Evolutionary conservation across 2,113 vertebrate genomes (phyloP).

Genomic region (Kryptolebias marmoratus): DNA sequence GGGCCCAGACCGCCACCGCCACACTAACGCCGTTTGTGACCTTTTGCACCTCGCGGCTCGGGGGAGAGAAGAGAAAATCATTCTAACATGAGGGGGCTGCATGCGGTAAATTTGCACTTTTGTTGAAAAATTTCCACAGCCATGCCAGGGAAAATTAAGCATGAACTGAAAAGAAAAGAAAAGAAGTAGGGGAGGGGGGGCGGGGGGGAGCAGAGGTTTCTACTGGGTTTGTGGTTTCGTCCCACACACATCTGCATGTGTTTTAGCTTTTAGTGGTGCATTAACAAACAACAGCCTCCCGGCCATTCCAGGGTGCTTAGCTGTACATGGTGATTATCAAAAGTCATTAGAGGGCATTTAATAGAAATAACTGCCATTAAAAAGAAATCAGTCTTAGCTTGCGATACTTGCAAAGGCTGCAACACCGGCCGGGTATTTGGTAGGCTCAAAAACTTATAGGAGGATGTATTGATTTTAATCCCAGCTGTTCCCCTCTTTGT

Average conservation of each 20-base stretch:
- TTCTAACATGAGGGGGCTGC: conserved; percentile 30
- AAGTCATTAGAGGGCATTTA: conserved; percentile 70
- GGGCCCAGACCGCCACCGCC: conserved; percentile 47
- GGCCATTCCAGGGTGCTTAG: conserved; percentile 40
- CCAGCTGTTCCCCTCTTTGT: background rate
- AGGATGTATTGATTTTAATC: background rate
- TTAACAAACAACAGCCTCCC: conserved; percentile 70
- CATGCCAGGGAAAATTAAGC: conserved; percentile 47
- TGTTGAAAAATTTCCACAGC: conserved; percentile 46
- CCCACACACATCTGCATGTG: conserved; percentile 74
- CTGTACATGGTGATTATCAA: conserved; percentile 71
- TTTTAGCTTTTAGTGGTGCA: conserved; percentile 69
- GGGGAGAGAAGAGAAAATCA: conserved; percentile 32
- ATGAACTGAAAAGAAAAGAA: conserved; percentile 44
- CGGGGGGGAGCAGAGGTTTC: conserved; percentile 24
- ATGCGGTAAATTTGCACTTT: conserved; percentile 40
- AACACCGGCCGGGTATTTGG: conserved; percentile 38
- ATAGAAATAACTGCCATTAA: conserved; percentile 71
- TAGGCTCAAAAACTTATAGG: conserved; percentile 33
- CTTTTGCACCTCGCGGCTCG: conserved; percentile 33
- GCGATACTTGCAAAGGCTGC: conserved; percentile 43
- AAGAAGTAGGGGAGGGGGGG: background rate
- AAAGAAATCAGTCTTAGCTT: conserved; percentile 51
- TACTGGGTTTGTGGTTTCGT: conserved; percentile 52
- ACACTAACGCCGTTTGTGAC: conserved; percentile 52